These are phyloP conservation scores for Enteromius fasciolatus DNA, from an alignment of 2,797 vertebrate genomes.

Conservation along the genomic window DNA sequence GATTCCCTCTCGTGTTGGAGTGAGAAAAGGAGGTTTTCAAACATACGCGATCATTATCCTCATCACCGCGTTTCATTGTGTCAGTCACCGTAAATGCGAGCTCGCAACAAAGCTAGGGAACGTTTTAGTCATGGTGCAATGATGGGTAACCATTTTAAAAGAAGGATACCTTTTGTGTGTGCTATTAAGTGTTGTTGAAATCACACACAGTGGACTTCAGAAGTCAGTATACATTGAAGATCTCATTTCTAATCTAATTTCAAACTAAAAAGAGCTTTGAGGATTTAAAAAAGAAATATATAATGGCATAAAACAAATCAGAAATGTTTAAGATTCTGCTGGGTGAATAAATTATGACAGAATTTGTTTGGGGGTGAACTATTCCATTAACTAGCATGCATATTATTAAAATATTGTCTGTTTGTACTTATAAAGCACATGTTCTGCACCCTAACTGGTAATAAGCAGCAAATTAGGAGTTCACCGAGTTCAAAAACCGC, in stretches of 20 bases:
- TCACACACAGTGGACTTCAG: neutral
- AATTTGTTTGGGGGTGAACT: no score
- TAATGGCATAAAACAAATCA: neutral
- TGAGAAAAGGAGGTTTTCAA: slow-evolving; percentile 46
- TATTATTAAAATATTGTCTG: no score
- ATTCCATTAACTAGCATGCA: no score
- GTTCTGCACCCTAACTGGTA: no score
- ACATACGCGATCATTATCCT: slow-evolving; percentile 41
- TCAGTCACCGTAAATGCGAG: slow-evolving; percentile 32
- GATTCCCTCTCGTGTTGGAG: neutral
- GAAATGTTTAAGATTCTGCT: neutral
- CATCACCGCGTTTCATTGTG: slow-evolving; percentile 33
- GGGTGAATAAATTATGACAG: no score
- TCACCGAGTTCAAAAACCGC: neutral
- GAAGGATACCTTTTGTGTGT: neutral
- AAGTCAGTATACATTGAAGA: neutral
- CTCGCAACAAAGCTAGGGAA: slow-evolving; percentile 25
- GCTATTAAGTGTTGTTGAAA: slow-evolving; percentile 34
- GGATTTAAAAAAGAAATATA: neutral
- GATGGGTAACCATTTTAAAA: slow-evolving; percentile 6
- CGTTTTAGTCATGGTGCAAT: slow-evolving; percentile 22
- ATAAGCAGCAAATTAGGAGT: no score
- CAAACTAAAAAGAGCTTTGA: neutral
- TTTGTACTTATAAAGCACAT: no score
- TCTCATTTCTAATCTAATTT: neutral